Evolutionary conservation across 2,113 vertebrate species (phyloP), one percentile per base, ranked within the genome.

Genomic region (Emydocephalus ijimae): DNA sequence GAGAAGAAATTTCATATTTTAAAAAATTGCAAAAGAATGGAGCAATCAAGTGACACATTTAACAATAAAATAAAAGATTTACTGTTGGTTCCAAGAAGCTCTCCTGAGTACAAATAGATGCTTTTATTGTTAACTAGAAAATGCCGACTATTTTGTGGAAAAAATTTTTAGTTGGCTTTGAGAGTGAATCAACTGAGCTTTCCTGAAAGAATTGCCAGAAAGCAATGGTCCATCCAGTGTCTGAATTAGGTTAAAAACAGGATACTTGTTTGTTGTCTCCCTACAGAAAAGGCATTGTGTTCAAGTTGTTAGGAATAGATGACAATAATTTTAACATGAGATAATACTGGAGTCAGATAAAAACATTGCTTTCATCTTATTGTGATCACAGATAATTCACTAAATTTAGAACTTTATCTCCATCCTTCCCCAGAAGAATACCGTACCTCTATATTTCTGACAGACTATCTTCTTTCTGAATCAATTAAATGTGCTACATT

Each of bases 1-100:
- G 87, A 34, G 90, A 91, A 50, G 91, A 90, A 50, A 93, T 94
- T 94, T 91, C 91, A 15, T 21, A 92, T 94, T 86, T 87, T 94
- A 93, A 92, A 92, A 74, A 56, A 89, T 55, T 43, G 26, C 90
- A 74, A 87, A 91, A 88, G 64, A 94, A 21, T 92, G 87, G 85
- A 92, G 74, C 52, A 64, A 90, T 64, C n/a, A 14, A 57, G 81
- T 57, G 92, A 39, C 39, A 15, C 81, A 56, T 95, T 81, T 93
- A 91, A 89, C 92, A 88, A 92, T 56, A 69, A 91, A 90, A 57
- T 54, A 93, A 96, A 9, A 81, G 20, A 29, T 54, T 89, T 1
- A 91, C 92, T 39, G 56, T 34, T 14, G 92, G 55, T 94, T 95
- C 8, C 0, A 91, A 91, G 69, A 54, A 87, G 34, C 9, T 0